Base-by-base conservation (phyloP, 2,797 vertebrate genomes). In the Leuciscus waleckii region DNA sequence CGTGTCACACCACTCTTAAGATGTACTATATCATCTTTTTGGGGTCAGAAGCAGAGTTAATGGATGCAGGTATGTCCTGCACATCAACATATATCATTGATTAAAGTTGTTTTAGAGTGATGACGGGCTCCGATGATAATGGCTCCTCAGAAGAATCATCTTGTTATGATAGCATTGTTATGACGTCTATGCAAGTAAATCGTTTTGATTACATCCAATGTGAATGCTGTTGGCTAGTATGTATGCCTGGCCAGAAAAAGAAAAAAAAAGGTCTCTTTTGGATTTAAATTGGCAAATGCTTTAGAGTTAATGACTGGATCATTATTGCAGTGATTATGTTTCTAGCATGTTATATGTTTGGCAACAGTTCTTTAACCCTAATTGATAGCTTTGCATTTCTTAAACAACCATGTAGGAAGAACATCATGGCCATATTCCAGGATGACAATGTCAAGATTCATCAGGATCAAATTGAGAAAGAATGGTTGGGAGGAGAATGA, bases 21-120 rank as follows among this genome's bases (percentile, higher is more conserved):
- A 80, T 51, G 10, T 80, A n/a, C 78, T 80, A 68, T 49, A 80
- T 80, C 78, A 80, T 68, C 41, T 68, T 16, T 68, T 80, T 65
- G 6, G 32, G 49, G 67, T 81, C 79, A 81, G 46, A 56, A 29
- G 49, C 67, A 56, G 39, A 74, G 81, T 61, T 82, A 61, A 82
- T 74, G 39, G 69, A 82, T 82, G 26, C 29, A 21, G 13, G 56
- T 35, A 32, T 82, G 56, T 65, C 11, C 69, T 29, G n/a, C 39
- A 61, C 65, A 61, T 73, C 17, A 43, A 35, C 58, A 46, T 78
- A 56, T 23, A 80, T 80, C 19, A 61, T 7, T 41, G 68, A 61
- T 61, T 32, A 6, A 82, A 82, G 49, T 54, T 81, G 23, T 71
- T 70, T 70, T 11, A 67, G 49, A 56, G 63, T 65, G 29, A 65